A percentile compares a stretch with the other conserved stretches of the same genome.
Conservation (phyloP, 2,797 vertebrate genomes). For the Diplodus sargus region DNA sequence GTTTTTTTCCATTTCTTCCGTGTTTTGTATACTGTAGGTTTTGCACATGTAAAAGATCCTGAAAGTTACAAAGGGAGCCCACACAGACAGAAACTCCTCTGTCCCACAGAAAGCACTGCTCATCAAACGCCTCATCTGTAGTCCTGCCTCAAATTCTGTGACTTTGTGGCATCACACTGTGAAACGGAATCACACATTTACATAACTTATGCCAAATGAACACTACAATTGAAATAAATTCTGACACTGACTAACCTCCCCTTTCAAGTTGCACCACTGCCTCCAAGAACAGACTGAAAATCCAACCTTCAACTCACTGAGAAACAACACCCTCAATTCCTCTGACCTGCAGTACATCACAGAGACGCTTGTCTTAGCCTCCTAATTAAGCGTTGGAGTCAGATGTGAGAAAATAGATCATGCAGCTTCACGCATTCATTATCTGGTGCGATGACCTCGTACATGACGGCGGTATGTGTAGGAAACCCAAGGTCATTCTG, state of each 20-base stretch:
- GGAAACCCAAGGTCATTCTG: constrained; percentile 13
- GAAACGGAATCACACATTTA: no score
- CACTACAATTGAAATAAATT: not conserved
- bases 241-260: not conserved
- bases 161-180: no score
- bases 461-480: not conserved
- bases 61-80: no score
- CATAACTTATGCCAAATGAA: not conserved
- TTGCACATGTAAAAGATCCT: no score
- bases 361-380: constrained; percentile 7
- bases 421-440: constrained; percentile 7
- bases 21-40: no score
- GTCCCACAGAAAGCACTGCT: no score
- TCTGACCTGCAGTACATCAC: constrained; percentile 8
- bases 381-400: constrained; percentile 15
- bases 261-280: not conserved
- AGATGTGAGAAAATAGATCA: constrained; percentile 14
- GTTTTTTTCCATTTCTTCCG: no score
- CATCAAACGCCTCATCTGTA: no score
- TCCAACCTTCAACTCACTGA: not conserved
- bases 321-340: not conserved
- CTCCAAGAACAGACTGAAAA: not conserved
- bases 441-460: constrained; percentile 19
- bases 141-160: no score
- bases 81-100: no score